A percentile compares a stretch with the other conserved stretches of the same genome.
Evolutionary conservation across 2,888 invertebrate genomes (phyloP).

Genomic region (Drosophila multiciliata): DNA sequence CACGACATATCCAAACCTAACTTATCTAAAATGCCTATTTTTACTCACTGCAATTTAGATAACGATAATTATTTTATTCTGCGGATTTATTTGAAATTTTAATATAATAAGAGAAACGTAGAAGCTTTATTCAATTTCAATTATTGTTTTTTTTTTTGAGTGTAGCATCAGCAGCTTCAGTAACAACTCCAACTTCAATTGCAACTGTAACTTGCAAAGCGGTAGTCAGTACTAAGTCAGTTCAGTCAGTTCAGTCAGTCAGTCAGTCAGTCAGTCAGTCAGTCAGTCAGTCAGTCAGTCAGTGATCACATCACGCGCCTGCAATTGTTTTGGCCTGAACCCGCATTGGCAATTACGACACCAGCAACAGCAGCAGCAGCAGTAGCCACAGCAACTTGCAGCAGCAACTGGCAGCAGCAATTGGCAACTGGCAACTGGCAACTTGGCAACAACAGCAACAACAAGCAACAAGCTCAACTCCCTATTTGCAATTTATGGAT

Average conservation of each 20-base stretch:
- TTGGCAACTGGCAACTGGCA: conserved; percentile 54
- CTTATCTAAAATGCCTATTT: not conserved
- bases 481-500: conserved; percentile 72
- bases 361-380: conserved; percentile 55
- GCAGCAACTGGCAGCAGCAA: conserved; percentile 65
- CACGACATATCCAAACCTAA: not conserved
- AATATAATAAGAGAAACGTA: no score
- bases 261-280: conserved; percentile 45
- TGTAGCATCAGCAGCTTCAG: conserved; percentile 7
- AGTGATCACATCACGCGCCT: conserved; percentile 69
- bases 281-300: conserved; percentile 44
- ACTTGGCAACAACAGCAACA: conserved; percentile 65
- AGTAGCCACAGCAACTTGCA: conserved; percentile 35
- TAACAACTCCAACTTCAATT: conserved; percentile 1
- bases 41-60: not conserved
- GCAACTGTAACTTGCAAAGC: conserved; percentile 12
- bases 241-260: conserved; percentile 51
- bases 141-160: not conserved
- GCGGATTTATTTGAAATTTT: no score
- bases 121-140: not conserved
- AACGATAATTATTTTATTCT: no score
- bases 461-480: conserved; percentile 7
- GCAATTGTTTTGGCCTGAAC: conserved; percentile 71
- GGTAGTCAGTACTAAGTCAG: conserved; percentile 33
- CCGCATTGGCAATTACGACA: conserved; percentile 82